Percentiles rank a stretch among this genome's conserved stretches.
These are phyloP conservation scores for Aleiodes testaceus DNA, from an alignment of 2,888 invertebrate species.

Conservation along the genomic window DNA sequence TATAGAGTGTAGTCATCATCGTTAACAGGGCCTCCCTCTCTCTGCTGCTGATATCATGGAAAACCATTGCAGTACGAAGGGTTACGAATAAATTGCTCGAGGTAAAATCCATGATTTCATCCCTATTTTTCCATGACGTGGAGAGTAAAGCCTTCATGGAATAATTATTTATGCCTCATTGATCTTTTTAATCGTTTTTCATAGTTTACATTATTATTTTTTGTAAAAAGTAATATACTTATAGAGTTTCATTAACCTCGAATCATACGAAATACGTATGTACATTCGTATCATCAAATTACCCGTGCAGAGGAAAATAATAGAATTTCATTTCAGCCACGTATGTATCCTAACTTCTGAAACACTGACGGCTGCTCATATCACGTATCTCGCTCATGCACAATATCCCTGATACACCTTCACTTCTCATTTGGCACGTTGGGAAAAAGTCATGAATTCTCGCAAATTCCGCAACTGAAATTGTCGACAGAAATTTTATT, in stretches of 20 bases:
- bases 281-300: conserved; percentile 36
- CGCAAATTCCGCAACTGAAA: conserved; percentile 5
- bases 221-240: neutral
- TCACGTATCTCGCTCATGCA: conserved; percentile 31
- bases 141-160: neutral
- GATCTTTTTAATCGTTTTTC: neutral
- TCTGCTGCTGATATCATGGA: conserved; percentile 12
- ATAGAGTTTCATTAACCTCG: neutral
- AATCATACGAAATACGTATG: conserved; percentile 29
- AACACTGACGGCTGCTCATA: conserved; percentile 33
- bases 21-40: conserved; percentile 55
- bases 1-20: conserved; percentile 58
- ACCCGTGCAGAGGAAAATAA: conserved; percentile 36
- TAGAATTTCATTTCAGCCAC: conserved; percentile 40
- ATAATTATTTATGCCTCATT: conserved; percentile 7
- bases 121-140: neutral
- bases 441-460: conserved; percentile 32
- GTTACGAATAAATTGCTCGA: conserved; percentile 31
- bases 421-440: conserved; percentile 41
- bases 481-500: conserved; percentile 24
- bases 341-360: conserved; percentile 21
- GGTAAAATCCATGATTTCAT: neutral
- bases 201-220: neutral
- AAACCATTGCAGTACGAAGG: neutral
- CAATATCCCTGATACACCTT: conserved; percentile 42